A percentile compares a stretch with the other conserved stretches of the same genome.
Evolutionary conservation across 2,797 vertebrate species (phyloP).

Genomic region (Cryptoprocta ferox): DNA sequence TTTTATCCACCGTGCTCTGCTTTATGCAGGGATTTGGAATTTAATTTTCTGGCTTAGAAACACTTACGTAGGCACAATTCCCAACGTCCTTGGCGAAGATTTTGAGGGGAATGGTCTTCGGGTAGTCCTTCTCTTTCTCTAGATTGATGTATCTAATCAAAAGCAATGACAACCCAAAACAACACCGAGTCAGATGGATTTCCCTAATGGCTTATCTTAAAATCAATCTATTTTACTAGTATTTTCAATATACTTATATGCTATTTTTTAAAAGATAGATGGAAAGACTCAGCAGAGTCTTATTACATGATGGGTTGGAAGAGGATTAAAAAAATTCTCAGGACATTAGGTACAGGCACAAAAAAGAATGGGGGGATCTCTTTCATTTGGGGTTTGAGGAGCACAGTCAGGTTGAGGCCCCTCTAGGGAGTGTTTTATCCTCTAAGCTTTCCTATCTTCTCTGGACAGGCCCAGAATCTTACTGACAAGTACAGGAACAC

Average conservation of each 20-base stretch:
- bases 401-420: neutral
- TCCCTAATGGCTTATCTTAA: slow-evolving; percentile 43
- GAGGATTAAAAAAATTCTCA: neutral
- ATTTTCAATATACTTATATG: slow-evolving; percentile 55
- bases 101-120: slow-evolving; percentile 96
- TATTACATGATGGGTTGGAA: slow-evolving; percentile 64
- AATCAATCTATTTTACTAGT: slow-evolving; percentile 57
- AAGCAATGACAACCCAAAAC: slow-evolving; percentile 81
- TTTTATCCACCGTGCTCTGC: neutral
- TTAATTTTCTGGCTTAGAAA: slow-evolving; percentile 72
- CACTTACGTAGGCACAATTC: slow-evolving; percentile 94
- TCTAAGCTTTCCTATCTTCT: neutral
- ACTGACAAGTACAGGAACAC: neutral
- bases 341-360: slow-evolving; percentile 21
- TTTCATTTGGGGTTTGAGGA: neutral
- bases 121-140: slow-evolving; percentile 95
- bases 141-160: slow-evolving; percentile 92
- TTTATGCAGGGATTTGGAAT: slow-evolving; percentile 34
- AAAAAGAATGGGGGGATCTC: neutral
- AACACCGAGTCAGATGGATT: slow-evolving; percentile 69
- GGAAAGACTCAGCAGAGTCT: slow-evolving; percentile 62
- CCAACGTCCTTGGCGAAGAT: slow-evolving; percentile 96
- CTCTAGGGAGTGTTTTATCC: neutral
- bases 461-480: neutral
- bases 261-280: slow-evolving; percentile 25